Base-by-base conservation (phyloP, 2,113 vertebrate genomes). In the Rhadina sibilatrix region DNA sequence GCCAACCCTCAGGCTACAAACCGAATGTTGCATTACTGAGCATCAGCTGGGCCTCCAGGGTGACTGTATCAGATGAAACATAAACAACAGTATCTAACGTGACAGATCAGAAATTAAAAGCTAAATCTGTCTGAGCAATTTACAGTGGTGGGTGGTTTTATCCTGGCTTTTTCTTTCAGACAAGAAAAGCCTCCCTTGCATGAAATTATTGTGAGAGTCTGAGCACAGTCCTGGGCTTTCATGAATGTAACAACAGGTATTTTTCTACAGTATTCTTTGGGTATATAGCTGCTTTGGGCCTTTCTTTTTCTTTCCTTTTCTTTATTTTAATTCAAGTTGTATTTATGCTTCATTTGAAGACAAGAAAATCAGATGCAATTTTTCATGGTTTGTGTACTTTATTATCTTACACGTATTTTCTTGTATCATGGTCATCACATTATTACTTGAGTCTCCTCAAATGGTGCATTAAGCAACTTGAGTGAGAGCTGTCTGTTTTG, bases 21-120 rank as follows among this genome's bases (percentile, higher is more conserved):
- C 20, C 2, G 35, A 88, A 69, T 38, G 76, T 59, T 92, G 83
- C 76, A 78, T 93, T 90, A 44, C 52, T 37, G 85, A 83, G 33
- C 33, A 93, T 85, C 77, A 86, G 37, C 71, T 72, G 65, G 40
- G 87, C 56, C 87, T 90, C 77, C 59, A 40, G 93, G 91, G 59
- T 54, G 46, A 64, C 66, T 85, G 57, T 42, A 88, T 66, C 46
- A 59, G 63, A 82, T 82, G 83, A 81, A 94, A 95, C 72, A 92
- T 63, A 91, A 95, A 96, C 66, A 90, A 59, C 8, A 3, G 46
- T 40, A 93, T 87, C 50, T 42, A 83, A 57, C 5, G 2, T 96
- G 90, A 92, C 87, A 88, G 82, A 87, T 93, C 78, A 96, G 47
- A 96, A 95, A 95, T 94, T 82, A 95, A 91, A 95, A 95, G 66